Percentiles rank a stretch among this genome's conserved stretches.
Conservation (phyloP, 2,888 invertebrate genomes). For the Philaethria dido region DNA sequence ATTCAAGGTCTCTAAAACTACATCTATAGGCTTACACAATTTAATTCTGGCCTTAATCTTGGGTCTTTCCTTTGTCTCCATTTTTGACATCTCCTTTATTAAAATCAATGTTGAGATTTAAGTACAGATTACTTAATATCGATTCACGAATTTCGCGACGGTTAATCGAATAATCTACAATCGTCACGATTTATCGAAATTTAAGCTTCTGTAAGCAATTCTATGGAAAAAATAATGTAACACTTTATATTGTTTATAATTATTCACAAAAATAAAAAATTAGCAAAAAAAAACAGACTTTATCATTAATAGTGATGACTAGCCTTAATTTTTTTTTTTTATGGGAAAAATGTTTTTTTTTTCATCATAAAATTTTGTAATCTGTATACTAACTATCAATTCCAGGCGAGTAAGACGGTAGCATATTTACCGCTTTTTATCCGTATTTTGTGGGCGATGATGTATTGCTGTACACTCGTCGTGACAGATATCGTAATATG, state of each 20-base stretch:
- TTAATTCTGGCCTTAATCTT: conserved; percentile 39
- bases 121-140: conserved; percentile 43
- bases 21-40: conserved; percentile 53
- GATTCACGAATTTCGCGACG: conserved; percentile 30
- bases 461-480: conserved; percentile 43
- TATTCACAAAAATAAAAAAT: neutral
- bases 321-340: neutral
- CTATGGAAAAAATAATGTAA: conserved; percentile 28
- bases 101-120: conserved; percentile 46
- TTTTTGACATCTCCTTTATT: conserved; percentile 56
- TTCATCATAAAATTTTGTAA: too few relatives aligned
- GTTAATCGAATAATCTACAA: conserved; percentile 30
- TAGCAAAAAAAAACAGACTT: neutral
- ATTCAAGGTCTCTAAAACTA: conserved; percentile 52
- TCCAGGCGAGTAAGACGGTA: conserved; percentile 32
- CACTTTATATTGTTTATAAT: neutral
- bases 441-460: conserved; percentile 45
- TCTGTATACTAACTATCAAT: neutral
- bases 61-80: conserved; percentile 51
- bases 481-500: conserved; percentile 45
- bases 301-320: neutral
- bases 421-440: conserved; percentile 31
- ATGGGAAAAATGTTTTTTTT: too few relatives aligned
- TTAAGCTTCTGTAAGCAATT: conserved; percentile 25
- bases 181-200: conserved; percentile 23